Conservation (phyloP, 2,888 invertebrate genomes). For the Apamea monoglypha region DNA sequence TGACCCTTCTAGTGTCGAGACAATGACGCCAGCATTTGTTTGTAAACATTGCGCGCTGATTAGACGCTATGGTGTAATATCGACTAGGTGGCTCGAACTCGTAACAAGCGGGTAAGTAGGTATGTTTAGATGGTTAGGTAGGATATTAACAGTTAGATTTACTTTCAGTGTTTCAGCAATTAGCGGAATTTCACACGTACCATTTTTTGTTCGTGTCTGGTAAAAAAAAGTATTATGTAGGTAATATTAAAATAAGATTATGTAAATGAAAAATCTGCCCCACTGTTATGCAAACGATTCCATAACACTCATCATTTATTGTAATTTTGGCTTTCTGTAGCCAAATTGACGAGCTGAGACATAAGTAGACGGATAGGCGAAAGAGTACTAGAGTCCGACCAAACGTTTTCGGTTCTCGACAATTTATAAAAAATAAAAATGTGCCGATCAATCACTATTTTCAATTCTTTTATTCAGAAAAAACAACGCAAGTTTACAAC, state of each 20-base stretch:
- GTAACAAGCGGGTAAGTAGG: not conserved
- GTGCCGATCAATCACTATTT: not conserved
- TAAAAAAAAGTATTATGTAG: not conserved
- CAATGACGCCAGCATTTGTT: slow-evolving; percentile 38
- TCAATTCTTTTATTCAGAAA: not conserved
- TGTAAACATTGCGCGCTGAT: slow-evolving; percentile 43
- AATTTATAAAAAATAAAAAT: not conserved
- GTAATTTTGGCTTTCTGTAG: not conserved
- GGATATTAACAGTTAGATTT: not conserved
- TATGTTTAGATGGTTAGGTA: not conserved
- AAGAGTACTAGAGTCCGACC: not conserved
- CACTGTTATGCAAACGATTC: not conserved
- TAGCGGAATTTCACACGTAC: not conserved
- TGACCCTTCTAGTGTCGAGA: slow-evolving; percentile 40
- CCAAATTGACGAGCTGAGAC: not conserved
- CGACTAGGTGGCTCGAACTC: not conserved
- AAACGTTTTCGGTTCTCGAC: not conserved
- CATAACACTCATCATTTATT: not conserved
- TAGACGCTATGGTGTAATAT: slow-evolving; percentile 10
- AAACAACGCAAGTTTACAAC: not conserved
- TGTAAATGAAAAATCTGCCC: not conserved
- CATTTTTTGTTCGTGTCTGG: not conserved
- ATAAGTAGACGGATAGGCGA: not conserved
- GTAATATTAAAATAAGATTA: not conserved
- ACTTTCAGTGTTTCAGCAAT: too few relatives aligned